A percentile compares a stretch with the other conserved stretches of the same genome.
Evolutionary conservation across 2,113 vertebrate genomes (phyloP).

Genomic region (Smithornis capensis): DNA sequence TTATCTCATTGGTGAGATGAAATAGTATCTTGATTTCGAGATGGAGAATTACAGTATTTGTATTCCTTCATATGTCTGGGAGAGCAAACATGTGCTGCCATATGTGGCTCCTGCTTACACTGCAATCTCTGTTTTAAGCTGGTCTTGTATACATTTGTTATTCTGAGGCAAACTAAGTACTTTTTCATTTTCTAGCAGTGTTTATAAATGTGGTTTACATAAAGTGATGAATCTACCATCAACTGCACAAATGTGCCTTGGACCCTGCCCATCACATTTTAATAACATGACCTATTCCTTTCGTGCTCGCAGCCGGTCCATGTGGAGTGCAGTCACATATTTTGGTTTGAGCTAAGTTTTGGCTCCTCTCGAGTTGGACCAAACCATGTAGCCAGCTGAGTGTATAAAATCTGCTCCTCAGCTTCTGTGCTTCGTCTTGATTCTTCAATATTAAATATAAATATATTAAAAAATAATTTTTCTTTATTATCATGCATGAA

Average conservation of each 20-base stretch:
- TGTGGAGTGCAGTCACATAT: constrained; percentile 54
- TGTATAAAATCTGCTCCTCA: constrained; percentile 32
- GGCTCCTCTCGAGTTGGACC: constrained; percentile 42
- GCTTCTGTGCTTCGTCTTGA: neutral
- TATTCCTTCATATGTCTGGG: neutral
- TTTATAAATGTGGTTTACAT: constrained; percentile 70
- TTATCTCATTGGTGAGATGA: neutral
- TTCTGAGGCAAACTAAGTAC: neutral
- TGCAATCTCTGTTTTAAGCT: neutral
- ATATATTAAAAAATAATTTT: neutral
- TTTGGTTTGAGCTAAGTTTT: constrained; percentile 66
- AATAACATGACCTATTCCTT: constrained; percentile 71
- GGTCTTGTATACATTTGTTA: neutral
- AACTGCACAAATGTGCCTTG: constrained; percentile 61
- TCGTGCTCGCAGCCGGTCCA: constrained; percentile 54
- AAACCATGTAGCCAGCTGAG: constrained; percentile 37
- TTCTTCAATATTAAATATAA: constrained; percentile 33
- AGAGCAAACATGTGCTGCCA: neutral
- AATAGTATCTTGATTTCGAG: neutral
- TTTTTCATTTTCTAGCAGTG: constrained; percentile 20
- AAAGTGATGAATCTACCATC: constrained; percentile 56
- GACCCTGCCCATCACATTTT: constrained; percentile 68
- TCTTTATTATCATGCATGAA: neutral
- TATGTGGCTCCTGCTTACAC: neutral
- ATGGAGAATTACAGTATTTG: neutral